Base-by-base conservation (phyloP, 92 coral and sea anemone genomes). In the Palythoa caribaeorum region DNA sequence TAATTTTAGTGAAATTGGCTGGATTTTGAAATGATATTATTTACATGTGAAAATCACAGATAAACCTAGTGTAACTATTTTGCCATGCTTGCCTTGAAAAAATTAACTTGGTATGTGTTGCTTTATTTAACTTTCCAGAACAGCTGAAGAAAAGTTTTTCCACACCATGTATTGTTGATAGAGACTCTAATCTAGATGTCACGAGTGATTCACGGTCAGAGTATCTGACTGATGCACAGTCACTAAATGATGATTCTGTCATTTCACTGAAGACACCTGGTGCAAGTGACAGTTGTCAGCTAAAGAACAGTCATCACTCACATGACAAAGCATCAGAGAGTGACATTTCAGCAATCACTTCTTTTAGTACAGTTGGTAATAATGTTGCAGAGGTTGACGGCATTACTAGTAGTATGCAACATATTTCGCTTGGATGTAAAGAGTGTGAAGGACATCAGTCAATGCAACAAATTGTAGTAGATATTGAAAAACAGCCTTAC, bases 61-160 rank as follows among this genome's bases (percentile, higher is more conserved):
- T 44, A 44, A 44, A 3, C 50, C 7, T 3, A 44, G 0, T 44
- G 0, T 44, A 2, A 44, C 50, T 44, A 4, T 44, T 44, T 28
- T 28, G 28, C 28, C 28, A 28, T 28, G 28, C 28, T 28, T 28
- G 28, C 28, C 0, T 28, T 28, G 28, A 44, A 44, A 44, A 44
- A 44, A 44, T 2, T 44, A 28, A 28, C 28, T 44, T 44, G 50
- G 6, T 44, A 44, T 8, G 4, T 44, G 50, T 44, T 44, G 50
- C 50, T 8, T 44, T 53, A 15, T 68, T 38, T 50, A 53, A 73
- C 54, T 71, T 59, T 71, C 68, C 73, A 95, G 98, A 95, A 70
- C 93, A 93, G 80, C 87, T 95, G 65, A 93, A 91, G 92, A 95
- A 94, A 90, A 93, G 96, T 59, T 75, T 89, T 9, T 95, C 98